Percentiles rank a stretch among this genome's conserved stretches.
phyloP scores from a whole-genome alignment of 2,888 invertebrate genomes.

The Atethmia centrago region DNA sequence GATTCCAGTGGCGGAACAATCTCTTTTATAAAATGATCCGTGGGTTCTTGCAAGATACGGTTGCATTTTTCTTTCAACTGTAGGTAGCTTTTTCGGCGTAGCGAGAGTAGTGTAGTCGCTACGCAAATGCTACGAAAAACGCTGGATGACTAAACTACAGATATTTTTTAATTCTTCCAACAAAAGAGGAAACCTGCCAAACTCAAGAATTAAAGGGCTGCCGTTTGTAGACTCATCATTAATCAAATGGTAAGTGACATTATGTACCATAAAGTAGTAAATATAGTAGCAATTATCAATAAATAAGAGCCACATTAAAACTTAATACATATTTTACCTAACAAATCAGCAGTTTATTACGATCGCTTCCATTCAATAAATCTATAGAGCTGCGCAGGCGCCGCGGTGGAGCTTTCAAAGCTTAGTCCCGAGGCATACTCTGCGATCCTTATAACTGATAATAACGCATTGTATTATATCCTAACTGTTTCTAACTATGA shows the following conservation, averaged over 20 bases:
- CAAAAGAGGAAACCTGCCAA: neutral
- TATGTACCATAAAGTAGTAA: neutral
- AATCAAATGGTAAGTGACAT: neutral
- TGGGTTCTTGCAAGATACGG: neutral
- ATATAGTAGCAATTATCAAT: constrained; percentile 14
- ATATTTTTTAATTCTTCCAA: too few relatives aligned
- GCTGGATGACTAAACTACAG: neutral
- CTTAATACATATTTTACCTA: constrained; percentile 70
- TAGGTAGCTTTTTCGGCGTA: neutral
- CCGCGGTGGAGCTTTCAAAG: constrained; percentile 65
- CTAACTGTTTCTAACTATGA: constrained; percentile 60
- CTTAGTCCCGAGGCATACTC: constrained; percentile 71
- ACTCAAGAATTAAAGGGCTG: constrained; percentile 1
- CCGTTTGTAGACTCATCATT: neutral
- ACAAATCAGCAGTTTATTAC: constrained; percentile 76
- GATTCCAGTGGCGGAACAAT: neutral
- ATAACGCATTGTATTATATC: constrained; percentile 66
- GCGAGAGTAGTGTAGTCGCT: neutral
- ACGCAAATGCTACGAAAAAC: neutral
- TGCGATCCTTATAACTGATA: constrained; percentile 66
- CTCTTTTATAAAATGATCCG: neutral
- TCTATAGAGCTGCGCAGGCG: constrained; percentile 61
- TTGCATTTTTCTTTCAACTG: neutral
- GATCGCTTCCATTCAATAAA: constrained; percentile 60
- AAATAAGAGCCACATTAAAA: constrained; percentile 47